Evolutionary conservation across 2,797 vertebrate genomes (phyloP), one percentile per base, ranked within the genome.

Genomic region (Pangasius macronema): DNA sequence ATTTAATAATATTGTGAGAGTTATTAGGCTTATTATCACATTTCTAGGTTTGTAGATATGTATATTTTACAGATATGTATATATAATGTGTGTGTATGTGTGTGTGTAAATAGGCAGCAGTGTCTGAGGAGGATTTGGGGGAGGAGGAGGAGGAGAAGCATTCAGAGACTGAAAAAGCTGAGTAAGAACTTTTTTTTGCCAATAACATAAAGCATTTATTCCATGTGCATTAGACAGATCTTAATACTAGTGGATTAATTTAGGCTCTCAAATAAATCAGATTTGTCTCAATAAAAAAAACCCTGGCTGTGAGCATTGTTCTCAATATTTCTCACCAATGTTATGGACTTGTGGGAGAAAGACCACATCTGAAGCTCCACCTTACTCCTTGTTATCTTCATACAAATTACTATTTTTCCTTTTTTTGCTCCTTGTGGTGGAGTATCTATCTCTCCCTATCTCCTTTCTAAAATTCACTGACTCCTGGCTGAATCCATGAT

Each of bases 151-250:
- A 81, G 53, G 83, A 75, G 53, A 86, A 90, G 88, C 84, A 33
- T 6, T 68, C 88, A 49, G 88, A 93, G 61, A 67, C 83, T 20
- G 87, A 92, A 70, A 91, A 90, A 24, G 57, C 84, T 68, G 88
- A 92, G 95, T 96, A 88, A 93, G 61, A 72, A 42, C 33, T 59
- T 57, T 55, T 80, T 80, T 59, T 61, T 42, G 18, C 5, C 30
- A 53, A 75, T 24, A 77, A 80, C 39, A 68, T 61, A 65, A 24
- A 46, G 30, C 61, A 57, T 39, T 72, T 33, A 70, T 85, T 65
- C 16, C 1, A 0, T 33, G 3, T 85, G 7, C 5, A 0, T 46
- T 46, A 24, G 27, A 30, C 46, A 84, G 27, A 82, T 46, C 7
- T 46, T 5, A 6, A 36, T 6, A 20, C 20, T 24, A 33, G n/a